phyloP scores from a whole-genome alignment of 2,888 invertebrate species.

The Carpatolechia fugitivella region DNA sequence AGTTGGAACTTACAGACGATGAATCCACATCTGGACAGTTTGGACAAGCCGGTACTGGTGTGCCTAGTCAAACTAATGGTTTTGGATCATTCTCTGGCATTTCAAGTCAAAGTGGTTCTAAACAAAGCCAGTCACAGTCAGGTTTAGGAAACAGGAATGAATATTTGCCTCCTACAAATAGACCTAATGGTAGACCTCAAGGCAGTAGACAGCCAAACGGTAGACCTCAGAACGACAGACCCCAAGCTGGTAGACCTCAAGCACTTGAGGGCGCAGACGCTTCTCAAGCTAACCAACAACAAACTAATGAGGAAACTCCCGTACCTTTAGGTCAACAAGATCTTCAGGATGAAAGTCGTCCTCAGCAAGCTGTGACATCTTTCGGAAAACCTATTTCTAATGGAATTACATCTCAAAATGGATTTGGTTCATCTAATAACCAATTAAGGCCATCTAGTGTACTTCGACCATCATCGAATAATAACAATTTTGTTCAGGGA shows the following conservation, averaged over 20 bases:
- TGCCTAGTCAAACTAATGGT: neutral
- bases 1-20: neutral
- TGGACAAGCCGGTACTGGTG: neutral
- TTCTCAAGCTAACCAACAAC: neutral
- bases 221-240: conserved; percentile 5
- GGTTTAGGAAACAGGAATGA: conserved; percentile 14
- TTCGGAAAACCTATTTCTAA: conserved; percentile 21
- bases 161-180: conserved; percentile 16
- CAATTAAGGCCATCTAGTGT: neutral
- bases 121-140: neutral
- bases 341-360: conserved; percentile 12
- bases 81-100: neutral
- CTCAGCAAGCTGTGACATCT: conserved; percentile 11
- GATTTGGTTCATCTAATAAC: conserved; percentile 9
- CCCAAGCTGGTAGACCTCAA: conserved; percentile 4
- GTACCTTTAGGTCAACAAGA: conserved; percentile 9
- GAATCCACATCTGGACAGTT: neutral
- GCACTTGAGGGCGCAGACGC: neutral
- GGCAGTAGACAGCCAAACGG: conserved; percentile 6
- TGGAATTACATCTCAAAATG: conserved; percentile 10
- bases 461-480: conserved; percentile 20
- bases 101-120: neutral
- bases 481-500: conserved; percentile 27
- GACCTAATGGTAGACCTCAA: neutral
- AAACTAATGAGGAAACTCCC: neutral